Base-by-base conservation (phyloP, 2,888 invertebrate species). In the Ormia ochracea region DNA sequence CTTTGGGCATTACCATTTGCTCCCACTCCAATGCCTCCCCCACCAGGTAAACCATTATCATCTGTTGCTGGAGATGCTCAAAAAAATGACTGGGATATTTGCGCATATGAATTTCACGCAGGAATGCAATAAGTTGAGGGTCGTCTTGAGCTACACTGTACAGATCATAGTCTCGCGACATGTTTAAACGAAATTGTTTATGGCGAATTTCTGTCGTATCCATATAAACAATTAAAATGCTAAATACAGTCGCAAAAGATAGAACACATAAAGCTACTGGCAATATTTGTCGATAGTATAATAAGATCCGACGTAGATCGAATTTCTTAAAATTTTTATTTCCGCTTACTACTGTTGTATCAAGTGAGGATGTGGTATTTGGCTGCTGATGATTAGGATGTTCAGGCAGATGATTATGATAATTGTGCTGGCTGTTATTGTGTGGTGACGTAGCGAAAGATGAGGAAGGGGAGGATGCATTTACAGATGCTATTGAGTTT, bases 211-310 rank as follows among this genome's bases (percentile, higher is more conserved):
- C 94, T 90, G 93, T 94, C 84, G 94, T 94, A 88, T 95, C 94
- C 93, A 95, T 95, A 89, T 95, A 95, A 83, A 95, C 92, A 50
- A 95, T 92, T 82, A 95, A 91, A 86, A 94, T 91, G 10, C 94
- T 94, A 93, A 95, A 94, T 31, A 95, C 95, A 31, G 94, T 94
- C 75, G 94, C 94, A 90, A 95, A 95, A 9, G 95, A 94, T 80
- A 94, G 90, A 82, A 95, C 91, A 90, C 95, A 95, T 82, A 94
- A 90, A 54, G 93, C 92, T 33, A 94, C 92, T 0, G 95, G 94
- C 85, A 94, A 88, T 76, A 94, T 89, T 82, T 90, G 89, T 82
- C 90, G 88, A 82, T 89, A 89, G 79, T 88, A 88, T 83, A 90
- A 89, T 69, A 89, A 88, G 79, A 86, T 88, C 83, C 88, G 83